Conservation (phyloP, 2,888 invertebrate species). For the Stenodema calcarata region DNA sequence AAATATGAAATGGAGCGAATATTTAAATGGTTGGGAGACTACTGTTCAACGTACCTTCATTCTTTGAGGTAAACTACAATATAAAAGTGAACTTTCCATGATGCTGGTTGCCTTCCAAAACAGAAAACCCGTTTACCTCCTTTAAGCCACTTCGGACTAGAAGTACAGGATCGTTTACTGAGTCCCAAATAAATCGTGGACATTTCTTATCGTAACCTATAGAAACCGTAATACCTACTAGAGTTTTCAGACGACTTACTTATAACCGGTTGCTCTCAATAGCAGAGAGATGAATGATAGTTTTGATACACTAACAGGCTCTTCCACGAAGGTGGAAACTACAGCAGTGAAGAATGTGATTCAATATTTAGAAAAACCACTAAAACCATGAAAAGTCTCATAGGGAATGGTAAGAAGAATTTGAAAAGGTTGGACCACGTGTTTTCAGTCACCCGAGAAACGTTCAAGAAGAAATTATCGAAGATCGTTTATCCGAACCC, state of each 20-base stretch:
- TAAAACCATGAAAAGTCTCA: background rate
- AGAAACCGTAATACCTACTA: too few relatives aligned
- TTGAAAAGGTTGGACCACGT: slow-evolving; percentile 17
- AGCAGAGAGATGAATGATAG: too few relatives aligned
- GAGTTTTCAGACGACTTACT: too few relatives aligned
- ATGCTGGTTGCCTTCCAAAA: background rate
- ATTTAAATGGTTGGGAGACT: background rate
- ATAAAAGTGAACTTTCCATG: background rate
- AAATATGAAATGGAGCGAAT: slow-evolving; percentile 23
- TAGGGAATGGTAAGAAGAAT: background rate
- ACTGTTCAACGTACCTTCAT: background rate
- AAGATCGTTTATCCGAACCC: slow-evolving; percentile 18
- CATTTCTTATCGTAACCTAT: too few relatives aligned
- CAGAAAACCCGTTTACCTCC: too few relatives aligned
- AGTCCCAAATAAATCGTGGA: too few relatives aligned
- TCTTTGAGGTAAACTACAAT: background rate
- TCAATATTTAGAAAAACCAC: background rate
- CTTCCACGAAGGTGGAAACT: slow-evolving; percentile 38
- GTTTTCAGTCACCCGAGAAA: background rate
- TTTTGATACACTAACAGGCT: background rate
- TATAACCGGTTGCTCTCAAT: too few relatives aligned
- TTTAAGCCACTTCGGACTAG: too few relatives aligned
- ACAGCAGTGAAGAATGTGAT: slow-evolving; percentile 26
- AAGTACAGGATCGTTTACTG: too few relatives aligned
- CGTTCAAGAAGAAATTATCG: background rate